Percentiles rank a stretch among this genome's conserved stretches.
phyloP scores from a whole-genome alignment of 2,113 vertebrate species.

The Chauna torquata region DNA sequence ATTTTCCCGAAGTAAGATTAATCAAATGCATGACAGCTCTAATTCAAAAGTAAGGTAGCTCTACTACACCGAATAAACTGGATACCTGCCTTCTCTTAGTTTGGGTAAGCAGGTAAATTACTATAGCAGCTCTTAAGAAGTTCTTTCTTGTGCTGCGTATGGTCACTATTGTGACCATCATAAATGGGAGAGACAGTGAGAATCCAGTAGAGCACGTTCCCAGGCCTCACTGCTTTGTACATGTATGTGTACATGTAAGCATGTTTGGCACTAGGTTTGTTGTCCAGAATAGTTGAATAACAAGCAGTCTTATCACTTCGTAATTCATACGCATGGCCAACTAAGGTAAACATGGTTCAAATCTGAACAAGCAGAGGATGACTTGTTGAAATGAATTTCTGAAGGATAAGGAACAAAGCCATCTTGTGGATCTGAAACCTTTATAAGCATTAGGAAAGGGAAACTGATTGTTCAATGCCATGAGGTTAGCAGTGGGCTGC shows the following conservation, averaged over 20 bases:
- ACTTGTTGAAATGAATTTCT: background rate
- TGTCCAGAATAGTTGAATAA: background rate
- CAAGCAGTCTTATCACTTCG: background rate
- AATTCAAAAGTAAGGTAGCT: background rate
- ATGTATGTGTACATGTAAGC: background rate
- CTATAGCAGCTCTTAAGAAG: background rate
- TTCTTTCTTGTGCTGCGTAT: background rate
- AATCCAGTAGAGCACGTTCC: rapidly evolving
- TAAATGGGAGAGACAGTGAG: background rate
- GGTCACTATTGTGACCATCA: background rate
- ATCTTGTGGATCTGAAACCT: background rate
- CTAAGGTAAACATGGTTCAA: background rate
- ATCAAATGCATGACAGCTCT: background rate
- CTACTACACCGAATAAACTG: background rate
- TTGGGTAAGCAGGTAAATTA: background rate
- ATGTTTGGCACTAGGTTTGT: background rate
- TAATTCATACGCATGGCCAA: background rate
- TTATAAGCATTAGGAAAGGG: background rate
- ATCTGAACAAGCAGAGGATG: background rate
- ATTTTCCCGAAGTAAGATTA: constrained; percentile 12
- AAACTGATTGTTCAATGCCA: background rate
- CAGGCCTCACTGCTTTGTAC: background rate
- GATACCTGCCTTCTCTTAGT: background rate
- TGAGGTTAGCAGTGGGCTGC: background rate
- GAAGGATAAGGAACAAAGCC: background rate